Base-by-base conservation (phyloP, 2,888 invertebrate genomes). In the Dryocosmus kuriphilus region DNA sequence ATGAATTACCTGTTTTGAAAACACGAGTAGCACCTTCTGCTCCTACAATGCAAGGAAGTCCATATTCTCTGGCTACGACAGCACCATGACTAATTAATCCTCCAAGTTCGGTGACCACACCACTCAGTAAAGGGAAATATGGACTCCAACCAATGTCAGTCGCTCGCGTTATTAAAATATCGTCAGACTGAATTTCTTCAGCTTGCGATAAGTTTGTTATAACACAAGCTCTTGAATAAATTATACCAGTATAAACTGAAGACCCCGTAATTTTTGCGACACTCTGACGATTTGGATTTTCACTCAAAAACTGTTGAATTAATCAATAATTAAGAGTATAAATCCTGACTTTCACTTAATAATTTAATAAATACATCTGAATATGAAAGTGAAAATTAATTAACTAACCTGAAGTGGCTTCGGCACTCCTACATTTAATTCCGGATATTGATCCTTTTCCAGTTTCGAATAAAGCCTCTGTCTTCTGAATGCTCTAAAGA, bases 71-170 rank as follows among this genome's bases (percentile, higher is more conserved):
- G 1, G 97, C 97, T 62, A 97, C 95, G 0, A 97, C 96, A 51
- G 96, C 96, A 73, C 97, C 97, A 87, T 97, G 97, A 51, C 97
- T 97, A 84, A 97, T 94, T 4, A 97, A 93, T 38, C 97, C 97
- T 0, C 97, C 97, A 0, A 96, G 92, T 90, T 97, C 97, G 0
- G 97, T 97, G 11, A 96, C 95, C 71, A 97, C 94, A 11, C 97
- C 97, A 0, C 94, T 92, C 24, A 97, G 90, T 71, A 97, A 93
- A 0, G 96, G 96, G 90, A 97, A 97, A 92, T 96, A 97, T 0
- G 97, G 96, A 2, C 95, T 95, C 97, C 97, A 97, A 1, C 96
- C 96, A 82, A 97, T 95, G 88, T 97, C 97, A 0, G 97, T 97
- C 61, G 94, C 94, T 84, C 93, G 93, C 0, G 97, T 96, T 83